A percentile compares a stretch with the other conserved stretches of the same genome.
Evolutionary conservation across 2,113 vertebrate species (phyloP).

Genomic region (Nothobranchius kuhntae): DNA sequence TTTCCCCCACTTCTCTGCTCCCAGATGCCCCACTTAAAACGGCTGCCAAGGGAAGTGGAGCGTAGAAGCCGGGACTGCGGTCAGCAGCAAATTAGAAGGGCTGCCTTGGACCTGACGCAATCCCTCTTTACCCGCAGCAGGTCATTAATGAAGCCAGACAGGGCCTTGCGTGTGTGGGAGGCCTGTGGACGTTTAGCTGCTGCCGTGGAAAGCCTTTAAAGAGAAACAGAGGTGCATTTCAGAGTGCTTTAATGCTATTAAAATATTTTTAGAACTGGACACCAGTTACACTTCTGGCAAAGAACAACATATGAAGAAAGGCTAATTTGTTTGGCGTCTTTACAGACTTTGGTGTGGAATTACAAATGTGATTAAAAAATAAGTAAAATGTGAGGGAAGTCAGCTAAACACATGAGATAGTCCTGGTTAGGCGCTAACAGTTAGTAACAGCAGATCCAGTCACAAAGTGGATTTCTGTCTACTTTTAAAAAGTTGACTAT

Average conservation of each 20-base stretch:
- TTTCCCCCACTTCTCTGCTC: conserved; percentile 45
- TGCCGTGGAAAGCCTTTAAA: conserved; percentile 62
- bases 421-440: no score
- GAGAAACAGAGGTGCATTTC: conserved; percentile 59
- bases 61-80: conserved; percentile 52
- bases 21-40: conserved; percentile 68
- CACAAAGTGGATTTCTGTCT: no score
- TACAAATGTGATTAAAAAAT: conserved; percentile 1
- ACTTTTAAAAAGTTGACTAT: no score
- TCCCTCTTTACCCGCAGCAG: conserved; percentile 51
- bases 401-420: neutral
- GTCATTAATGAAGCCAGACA: conserved; percentile 75
- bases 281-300: conserved; percentile 63
- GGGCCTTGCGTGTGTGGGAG: conserved; percentile 58
- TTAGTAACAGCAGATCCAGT: no score
- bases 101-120: conserved; percentile 70
- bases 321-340: conserved; percentile 32
- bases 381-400: neutral
- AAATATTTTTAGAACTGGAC: conserved; percentile 67
- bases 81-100: conserved; percentile 68
- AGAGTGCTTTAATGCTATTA: conserved; percentile 59
- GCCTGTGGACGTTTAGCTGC: conserved; percentile 40
- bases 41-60: conserved; percentile 55
- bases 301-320: conserved; percentile 43
- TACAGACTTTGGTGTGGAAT: conserved; percentile 9